A percentile compares a stretch with the other conserved stretches of the same genome.
Conservation (phyloP, 2,797 vertebrate species). For the Gallinago solitaria region DNA sequence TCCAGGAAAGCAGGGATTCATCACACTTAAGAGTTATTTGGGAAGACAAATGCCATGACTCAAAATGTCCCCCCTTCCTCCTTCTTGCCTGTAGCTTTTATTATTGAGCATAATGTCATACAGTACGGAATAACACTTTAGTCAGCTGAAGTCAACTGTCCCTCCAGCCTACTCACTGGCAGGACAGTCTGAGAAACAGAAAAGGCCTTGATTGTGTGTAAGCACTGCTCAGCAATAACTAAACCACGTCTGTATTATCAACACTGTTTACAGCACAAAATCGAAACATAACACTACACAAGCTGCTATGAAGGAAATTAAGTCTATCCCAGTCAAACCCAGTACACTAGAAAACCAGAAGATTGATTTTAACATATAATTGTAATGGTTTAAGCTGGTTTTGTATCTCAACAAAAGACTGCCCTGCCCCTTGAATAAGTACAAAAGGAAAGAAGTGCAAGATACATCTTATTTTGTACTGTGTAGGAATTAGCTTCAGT, state of each 20-base stretch:
- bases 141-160: background rate
- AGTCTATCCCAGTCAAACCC: rapidly evolving
- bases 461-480: background rate
- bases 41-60: background rate
- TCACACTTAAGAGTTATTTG: rapidly evolving
- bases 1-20: background rate
- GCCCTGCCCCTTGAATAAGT: rapidly evolving
- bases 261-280: background rate
- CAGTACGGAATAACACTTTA: background rate
- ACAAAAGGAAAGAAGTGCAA: background rate
- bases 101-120: background rate
- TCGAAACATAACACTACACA: background rate
- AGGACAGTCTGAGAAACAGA: background rate
- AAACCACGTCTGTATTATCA: background rate
- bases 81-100: background rate
- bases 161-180: background rate
- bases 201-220: background rate
- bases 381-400: background rate
- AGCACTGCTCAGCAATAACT: background rate
- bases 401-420: background rate
- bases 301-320: background rate
- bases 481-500: background rate
- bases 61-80: background rate
- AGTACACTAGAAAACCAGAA: background rate
- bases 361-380: background rate